Base-by-base conservation (phyloP, 2,113 vertebrate species). In the Eulacestoma nigropectus region DNA sequence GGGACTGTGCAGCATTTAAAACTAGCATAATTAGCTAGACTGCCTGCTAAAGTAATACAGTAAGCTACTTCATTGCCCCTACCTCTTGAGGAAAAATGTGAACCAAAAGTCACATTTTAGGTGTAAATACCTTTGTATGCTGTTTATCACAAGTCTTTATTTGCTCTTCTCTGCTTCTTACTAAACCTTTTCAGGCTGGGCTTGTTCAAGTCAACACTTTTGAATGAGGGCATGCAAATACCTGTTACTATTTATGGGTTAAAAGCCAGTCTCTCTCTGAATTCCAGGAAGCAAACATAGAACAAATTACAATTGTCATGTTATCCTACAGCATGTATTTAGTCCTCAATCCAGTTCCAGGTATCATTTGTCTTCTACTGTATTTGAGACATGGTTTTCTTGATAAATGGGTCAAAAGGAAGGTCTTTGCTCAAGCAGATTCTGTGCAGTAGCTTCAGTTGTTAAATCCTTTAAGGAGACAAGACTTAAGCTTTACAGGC, bases 381-480 rank as follows among this genome's bases (percentile, higher is more conserved):
- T 73, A 50, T 11, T 42, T 83, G 50, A 92, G 49, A 46, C 18
- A 37, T 13, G 23, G 5, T 80, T 74, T 74, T 59, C 18, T 29
- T 72, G 69, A 5, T 41, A 95, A 93, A 65, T 78, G 64, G 56
- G 80, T 95, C 93, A 95, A 16, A 7, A 60, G 64, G 68, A 89
- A 56, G 49, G 52, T 52, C 49, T 87, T 85, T 70, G 30, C 59
- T 86, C 25, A 56, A 69, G 72, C 20, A 69, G 53, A 70, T 83
- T 89, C 64, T 37, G 9, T 95, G 86, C 52, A 56, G 42, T 59
- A 70, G 33, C 86, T 81, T 92, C 76, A 41, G 64, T 47, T 81
- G 44, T 85, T 87, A 95, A 94, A 87, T 89, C 93, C 69, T 87
- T 91, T 95, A 89, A 95, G 80, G 80, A 89, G 68, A 37, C 56